A percentile compares a stretch with the other conserved stretches of the same genome.
These are phyloP conservation scores for Eulithis prunata DNA, from an alignment of 2,888 invertebrate species.

Conservation along the genomic window DNA sequence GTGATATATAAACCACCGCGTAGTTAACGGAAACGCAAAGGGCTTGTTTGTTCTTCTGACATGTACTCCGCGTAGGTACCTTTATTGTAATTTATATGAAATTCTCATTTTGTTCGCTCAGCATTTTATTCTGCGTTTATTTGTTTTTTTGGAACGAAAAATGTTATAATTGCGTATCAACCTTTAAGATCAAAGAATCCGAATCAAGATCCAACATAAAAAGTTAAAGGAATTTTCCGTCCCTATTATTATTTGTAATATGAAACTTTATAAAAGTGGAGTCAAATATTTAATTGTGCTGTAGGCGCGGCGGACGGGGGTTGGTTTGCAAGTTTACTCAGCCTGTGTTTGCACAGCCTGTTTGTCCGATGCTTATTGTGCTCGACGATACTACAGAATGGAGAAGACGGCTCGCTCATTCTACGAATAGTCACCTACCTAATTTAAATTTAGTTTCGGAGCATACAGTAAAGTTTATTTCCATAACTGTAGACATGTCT, in stretches of 20 bases:
- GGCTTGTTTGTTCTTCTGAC: conserved; percentile 16
- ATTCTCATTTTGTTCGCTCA: not conserved
- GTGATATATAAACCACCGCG: conserved; percentile 25
- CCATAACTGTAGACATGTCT: too few relatives aligned
- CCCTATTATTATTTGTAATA: conserved; percentile 30
- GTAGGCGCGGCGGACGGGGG: conserved; percentile 41
- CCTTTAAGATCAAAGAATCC: conserved; percentile 30
- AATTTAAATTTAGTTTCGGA: not conserved
- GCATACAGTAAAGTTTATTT: too few relatives aligned
- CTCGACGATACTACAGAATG: conserved; percentile 19
- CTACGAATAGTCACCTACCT: not conserved
- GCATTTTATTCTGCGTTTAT: conserved; percentile 8
- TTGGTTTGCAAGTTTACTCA: conserved; percentile 61
- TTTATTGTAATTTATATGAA: too few relatives aligned
- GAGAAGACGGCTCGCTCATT: conserved; percentile 12
- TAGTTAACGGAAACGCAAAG: conserved; percentile 27
- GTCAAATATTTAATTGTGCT: conserved; percentile 36
- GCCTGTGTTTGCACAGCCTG: conserved; percentile 63
- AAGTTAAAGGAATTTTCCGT: conserved; percentile 22
- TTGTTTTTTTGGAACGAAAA: conserved; percentile 26
- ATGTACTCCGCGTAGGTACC: not conserved
- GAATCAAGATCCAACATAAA: conserved; percentile 17
- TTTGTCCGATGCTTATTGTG: conserved; percentile 70
- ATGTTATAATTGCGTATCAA: conserved; percentile 28
- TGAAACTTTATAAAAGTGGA: conserved; percentile 35